These are phyloP conservation scores for Percina caprodes DNA, from an alignment of 2,113 vertebrate genomes.

Conservation along the genomic window DNA sequence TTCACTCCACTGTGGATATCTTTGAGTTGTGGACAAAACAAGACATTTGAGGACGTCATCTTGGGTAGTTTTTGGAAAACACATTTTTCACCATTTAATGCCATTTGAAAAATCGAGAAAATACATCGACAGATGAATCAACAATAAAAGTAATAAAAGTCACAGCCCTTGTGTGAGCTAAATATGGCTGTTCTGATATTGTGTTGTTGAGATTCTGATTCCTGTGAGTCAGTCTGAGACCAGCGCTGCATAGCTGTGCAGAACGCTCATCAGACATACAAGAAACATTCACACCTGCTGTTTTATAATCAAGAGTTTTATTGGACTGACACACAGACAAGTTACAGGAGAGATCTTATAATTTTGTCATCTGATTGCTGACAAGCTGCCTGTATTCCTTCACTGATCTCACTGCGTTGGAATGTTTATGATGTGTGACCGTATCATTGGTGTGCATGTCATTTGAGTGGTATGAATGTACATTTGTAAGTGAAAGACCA, in stretches of 20 bases:
- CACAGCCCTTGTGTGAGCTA: constrained; percentile 1
- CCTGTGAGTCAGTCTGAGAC: constrained; percentile 49
- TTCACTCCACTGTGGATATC: too few relatives aligned
- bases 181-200: constrained; percentile 3
- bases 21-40: too few relatives aligned
- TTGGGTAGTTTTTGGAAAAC: too few relatives aligned
- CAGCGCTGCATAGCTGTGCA: constrained; percentile 31
- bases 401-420: constrained; percentile 27
- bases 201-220: constrained; percentile 17
- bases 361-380: constrained; percentile 22
- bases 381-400: constrained; percentile 20
- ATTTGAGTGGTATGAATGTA: constrained; percentile 1
- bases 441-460: neutral
- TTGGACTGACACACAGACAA: constrained; percentile 8
- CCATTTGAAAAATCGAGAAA: too few relatives aligned
- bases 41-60: too few relatives aligned
- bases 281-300: constrained; percentile 25
- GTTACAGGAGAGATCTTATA: constrained; percentile 1
- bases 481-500: constrained; percentile 6
- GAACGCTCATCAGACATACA: constrained; percentile 13
- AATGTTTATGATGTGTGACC: constrained; percentile 29
- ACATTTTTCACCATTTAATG: too few relatives aligned
- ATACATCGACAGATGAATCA: too few relatives aligned
- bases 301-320: constrained; percentile 28
- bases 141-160: too few relatives aligned